Conservation (phyloP, 2,797 vertebrate species). For the Strix occidentalis region DNA sequence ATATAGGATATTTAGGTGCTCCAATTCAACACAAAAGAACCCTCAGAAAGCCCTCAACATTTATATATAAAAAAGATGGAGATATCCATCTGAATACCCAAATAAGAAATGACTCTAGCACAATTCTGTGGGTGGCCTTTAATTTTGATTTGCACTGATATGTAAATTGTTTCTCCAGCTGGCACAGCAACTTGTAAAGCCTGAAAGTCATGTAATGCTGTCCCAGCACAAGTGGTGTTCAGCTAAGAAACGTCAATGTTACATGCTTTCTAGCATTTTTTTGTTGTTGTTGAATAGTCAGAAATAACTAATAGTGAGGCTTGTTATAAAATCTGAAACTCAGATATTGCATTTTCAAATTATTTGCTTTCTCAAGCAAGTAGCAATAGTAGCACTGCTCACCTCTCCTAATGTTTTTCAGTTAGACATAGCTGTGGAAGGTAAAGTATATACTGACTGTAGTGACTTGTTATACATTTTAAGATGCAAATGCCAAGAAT, state of each 20-base stretch:
- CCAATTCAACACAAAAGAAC: not conserved
- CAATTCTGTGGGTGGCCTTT: not conserved
- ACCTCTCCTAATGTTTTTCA: not conserved
- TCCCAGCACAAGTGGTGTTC: not conserved
- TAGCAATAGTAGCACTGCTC: not conserved
- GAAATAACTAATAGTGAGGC: not conserved
- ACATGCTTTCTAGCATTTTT: not conserved
- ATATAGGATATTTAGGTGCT: not conserved
- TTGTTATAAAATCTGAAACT: conserved; percentile 12
- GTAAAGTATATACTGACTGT: not conserved
- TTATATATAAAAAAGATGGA: not conserved
- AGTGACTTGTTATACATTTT: not conserved
- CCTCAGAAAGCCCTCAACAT: not conserved
- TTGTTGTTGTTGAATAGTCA: not conserved
- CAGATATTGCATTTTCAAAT: not conserved
- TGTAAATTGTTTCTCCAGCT: not conserved
- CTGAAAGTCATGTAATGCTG: not conserved
- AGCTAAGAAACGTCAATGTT: not conserved
- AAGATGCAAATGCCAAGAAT: not conserved
- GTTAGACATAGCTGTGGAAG: not conserved
- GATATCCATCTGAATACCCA: not conserved
- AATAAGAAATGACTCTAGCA: not conserved
- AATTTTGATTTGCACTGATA: not conserved
- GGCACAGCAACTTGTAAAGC: not conserved
- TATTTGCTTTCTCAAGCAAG: conserved; percentile 29